A percentile compares a stretch with the other conserved stretches of the same genome.
Conservation (phyloP, 2,888 invertebrate species). For the Micoletzkya japonica region DNA sequence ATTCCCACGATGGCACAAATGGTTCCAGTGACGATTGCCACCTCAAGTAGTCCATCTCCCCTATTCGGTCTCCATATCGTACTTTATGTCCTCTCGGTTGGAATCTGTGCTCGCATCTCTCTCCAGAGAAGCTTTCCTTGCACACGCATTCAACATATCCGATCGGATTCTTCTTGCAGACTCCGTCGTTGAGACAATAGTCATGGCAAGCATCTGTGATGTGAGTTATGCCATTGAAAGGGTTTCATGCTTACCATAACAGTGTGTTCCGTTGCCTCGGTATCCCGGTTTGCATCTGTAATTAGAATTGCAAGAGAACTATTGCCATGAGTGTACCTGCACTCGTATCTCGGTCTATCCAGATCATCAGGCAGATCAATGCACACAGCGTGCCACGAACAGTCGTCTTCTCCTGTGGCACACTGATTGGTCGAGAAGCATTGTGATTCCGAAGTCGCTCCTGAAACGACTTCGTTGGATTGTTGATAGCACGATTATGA, state of each 20-base stretch:
- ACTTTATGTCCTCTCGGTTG: constrained; percentile 49
- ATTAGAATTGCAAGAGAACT: neutral
- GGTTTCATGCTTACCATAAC: constrained; percentile 44
- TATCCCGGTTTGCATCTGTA: constrained; percentile 84
- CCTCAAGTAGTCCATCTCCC: constrained; percentile 15
- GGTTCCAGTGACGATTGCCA: constrained; percentile 39
- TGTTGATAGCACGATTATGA: neutral
- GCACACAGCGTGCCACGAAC: constrained; percentile 63
- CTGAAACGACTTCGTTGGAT: constrained; percentile 30
- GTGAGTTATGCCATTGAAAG: neutral
- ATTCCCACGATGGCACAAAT: constrained; percentile 51
- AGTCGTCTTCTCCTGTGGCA: constrained; percentile 61
- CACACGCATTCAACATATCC: constrained; percentile 62
- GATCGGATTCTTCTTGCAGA: constrained; percentile 61
- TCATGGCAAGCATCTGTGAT: constrained; percentile 60
- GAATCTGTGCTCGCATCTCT: constrained; percentile 47
- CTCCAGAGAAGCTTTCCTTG: constrained; percentile 62
- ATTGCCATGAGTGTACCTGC: constrained; percentile 66
- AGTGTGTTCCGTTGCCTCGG: constrained; percentile 72
- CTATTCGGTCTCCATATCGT: constrained; percentile 5
- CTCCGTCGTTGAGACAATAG: constrained; percentile 63
- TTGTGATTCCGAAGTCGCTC: constrained; percentile 60
- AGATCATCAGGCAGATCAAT: constrained; percentile 62
- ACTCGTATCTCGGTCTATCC: constrained; percentile 70
- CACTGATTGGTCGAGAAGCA: constrained; percentile 64